Conservation (phyloP, 1,140 invertebrate genomes). For the Drosophila simulans region DNA sequence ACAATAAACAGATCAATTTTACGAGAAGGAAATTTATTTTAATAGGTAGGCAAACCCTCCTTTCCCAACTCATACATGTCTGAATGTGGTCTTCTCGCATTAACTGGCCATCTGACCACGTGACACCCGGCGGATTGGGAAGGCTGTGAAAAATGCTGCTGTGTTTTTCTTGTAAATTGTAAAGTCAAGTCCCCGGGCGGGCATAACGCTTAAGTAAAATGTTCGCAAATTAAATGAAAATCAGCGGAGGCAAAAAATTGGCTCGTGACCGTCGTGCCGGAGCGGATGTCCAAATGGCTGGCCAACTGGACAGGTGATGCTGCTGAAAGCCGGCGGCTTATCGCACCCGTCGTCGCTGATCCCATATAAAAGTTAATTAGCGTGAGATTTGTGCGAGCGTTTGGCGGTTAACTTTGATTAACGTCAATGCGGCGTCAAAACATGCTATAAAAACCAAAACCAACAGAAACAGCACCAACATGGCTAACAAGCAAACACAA, state of each 20-base stretch:
- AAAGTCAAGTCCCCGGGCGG: slow-evolving; percentile 18
- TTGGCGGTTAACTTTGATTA: slow-evolving; percentile 62
- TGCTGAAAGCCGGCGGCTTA: slow-evolving; percentile 56
- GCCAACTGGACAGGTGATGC: slow-evolving; percentile 17
- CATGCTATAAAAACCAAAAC: slow-evolving; percentile 28
- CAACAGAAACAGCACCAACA: slow-evolving; percentile 9
- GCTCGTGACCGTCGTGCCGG: slow-evolving; percentile 43
- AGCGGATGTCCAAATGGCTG: slow-evolving; percentile 36
- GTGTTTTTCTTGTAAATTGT: slow-evolving; percentile 24
- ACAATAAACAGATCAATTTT: no score
- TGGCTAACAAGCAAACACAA: slow-evolving; percentile 34
- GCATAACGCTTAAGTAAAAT: slow-evolving; percentile 63
- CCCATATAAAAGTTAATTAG: slow-evolving; percentile 76
- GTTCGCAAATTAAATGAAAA: slow-evolving; percentile 64
- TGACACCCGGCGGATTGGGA: slow-evolving; percentile 15
- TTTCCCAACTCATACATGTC: background rate
- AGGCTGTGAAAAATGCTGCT: slow-evolving; percentile 33
- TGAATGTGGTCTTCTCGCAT: slow-evolving; percentile 9
- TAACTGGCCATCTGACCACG: slow-evolving; percentile 40
- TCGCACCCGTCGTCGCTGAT: slow-evolving; percentile 46
- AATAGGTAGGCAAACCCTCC: background rate
- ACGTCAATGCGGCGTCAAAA: slow-evolving; percentile 58
- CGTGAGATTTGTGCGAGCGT: slow-evolving; percentile 64
- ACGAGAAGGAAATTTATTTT: no score
- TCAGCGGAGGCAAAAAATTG: slow-evolving; percentile 33